Conservation (phyloP, 2,888 invertebrate species). For the Bugula neritina region DNA sequence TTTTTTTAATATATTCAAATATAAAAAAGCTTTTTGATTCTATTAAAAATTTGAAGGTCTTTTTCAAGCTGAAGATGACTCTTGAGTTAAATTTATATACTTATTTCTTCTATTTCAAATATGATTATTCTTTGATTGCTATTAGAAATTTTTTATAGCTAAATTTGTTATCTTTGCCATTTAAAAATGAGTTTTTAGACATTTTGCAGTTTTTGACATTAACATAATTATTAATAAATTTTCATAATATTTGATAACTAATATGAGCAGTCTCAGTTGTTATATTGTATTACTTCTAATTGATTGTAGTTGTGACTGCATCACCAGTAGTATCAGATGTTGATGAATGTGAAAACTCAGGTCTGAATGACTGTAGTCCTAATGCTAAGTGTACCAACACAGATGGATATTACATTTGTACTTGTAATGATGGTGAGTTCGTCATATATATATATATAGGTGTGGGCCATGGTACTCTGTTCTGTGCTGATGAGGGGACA, state of each 20-base stretch:
- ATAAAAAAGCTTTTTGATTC: too few relatives aligned
- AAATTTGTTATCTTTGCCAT: too few relatives aligned
- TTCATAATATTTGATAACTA: background rate
- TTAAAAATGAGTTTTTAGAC: too few relatives aligned
- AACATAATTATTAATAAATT: too few relatives aligned
- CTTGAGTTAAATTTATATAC: too few relatives aligned
- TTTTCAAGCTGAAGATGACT: too few relatives aligned
- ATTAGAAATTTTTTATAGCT: background rate
- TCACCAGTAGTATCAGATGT: background rate
- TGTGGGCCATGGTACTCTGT: background rate
- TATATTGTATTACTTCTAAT: too few relatives aligned
- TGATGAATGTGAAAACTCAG: background rate
- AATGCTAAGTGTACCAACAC: background rate
- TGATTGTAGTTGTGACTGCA: background rate
- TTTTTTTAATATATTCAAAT: too few relatives aligned
- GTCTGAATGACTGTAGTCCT: background rate
- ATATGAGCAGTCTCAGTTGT: background rate
- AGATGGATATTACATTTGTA: background rate
- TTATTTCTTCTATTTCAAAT: background rate
- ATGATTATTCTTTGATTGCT: background rate
- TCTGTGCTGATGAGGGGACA: background rate
- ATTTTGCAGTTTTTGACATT: too few relatives aligned
- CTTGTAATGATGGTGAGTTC: background rate
- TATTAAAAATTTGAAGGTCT: too few relatives aligned
- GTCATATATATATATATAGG: background rate